Percentiles rank a stretch among this genome's conserved stretches.
phyloP scores from a whole-genome alignment of 2,797 vertebrate genomes.

The Sebastes minor region DNA sequence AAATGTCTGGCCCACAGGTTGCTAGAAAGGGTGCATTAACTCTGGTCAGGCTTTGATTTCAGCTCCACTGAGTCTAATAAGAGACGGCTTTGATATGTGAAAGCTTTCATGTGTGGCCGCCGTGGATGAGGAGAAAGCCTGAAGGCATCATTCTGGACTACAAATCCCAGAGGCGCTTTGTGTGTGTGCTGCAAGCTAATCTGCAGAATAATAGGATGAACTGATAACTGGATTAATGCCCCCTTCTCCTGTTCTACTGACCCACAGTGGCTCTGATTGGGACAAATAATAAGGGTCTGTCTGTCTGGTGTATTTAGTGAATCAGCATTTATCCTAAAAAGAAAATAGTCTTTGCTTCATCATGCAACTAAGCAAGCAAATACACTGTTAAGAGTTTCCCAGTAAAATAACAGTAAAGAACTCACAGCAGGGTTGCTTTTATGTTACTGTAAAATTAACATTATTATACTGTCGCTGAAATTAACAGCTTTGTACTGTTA shows the following conservation, averaged over 20 bases:
- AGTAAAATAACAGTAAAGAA: too few species aligned
- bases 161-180: constrained; percentile 41
- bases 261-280: constrained; percentile 19
- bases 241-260: constrained; percentile 52
- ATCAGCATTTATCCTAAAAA: not conserved
- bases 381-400: too few species aligned
- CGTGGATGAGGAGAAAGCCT: not conserved
- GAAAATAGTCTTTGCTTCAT: not conserved
- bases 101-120: constrained; percentile 3
- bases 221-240: constrained; percentile 70
- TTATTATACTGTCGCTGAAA: too few species aligned
- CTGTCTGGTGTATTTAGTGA: not conserved
- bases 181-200: constrained; percentile 37
- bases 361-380: not conserved
- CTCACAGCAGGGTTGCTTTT: too few species aligned
- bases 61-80: not conserved
- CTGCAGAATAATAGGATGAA: constrained; percentile 61
- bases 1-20: not conserved
- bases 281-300: constrained; percentile 8
- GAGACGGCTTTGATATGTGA: constrained; percentile 16
- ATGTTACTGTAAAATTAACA: too few species aligned
- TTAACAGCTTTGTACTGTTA: too few species aligned
- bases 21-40: not conserved
- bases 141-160: constrained; percentile 38
- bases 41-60: constrained; percentile 28